Evolutionary conservation across 2,888 invertebrate genomes (phyloP).

Genomic region (Lepetodrilus schrolli): DNA sequence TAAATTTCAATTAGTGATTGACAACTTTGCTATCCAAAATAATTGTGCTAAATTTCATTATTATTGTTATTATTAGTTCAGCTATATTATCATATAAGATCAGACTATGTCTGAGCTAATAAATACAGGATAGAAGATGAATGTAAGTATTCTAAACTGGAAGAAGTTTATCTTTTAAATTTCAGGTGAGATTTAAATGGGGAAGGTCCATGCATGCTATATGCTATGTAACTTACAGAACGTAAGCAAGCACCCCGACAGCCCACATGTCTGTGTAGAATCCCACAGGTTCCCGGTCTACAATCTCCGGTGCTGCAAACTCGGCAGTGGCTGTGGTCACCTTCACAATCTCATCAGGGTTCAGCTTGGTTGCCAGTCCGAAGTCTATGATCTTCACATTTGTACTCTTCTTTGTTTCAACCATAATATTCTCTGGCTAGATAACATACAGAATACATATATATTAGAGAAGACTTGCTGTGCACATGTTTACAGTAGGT

Average conservation of each 20-base stretch:
- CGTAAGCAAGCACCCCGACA: slow-evolving; percentile 97
- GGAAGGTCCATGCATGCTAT: not conserved
- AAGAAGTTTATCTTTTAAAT: not conserved
- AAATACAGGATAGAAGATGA: not conserved
- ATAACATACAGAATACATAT: too few relatives aligned
- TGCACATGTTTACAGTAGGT: too few relatives aligned
- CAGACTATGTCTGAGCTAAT: not conserved
- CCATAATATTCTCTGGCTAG: slow-evolving; percentile 99
- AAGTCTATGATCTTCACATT: slow-evolving; percentile 99
- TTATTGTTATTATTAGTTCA: too few relatives aligned
- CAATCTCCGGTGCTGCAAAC: slow-evolving; percentile 99
- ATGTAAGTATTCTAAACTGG: not conserved
- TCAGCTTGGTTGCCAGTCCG: slow-evolving; percentile 97
- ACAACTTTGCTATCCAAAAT: too few relatives aligned
- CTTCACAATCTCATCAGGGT: slow-evolving; percentile 98
- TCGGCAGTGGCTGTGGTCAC: slow-evolving; percentile 99
- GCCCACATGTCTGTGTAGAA: slow-evolving; percentile 99
- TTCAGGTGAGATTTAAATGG: not conserved
- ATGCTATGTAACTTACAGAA: slow-evolving; percentile 84
- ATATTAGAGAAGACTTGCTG: too few relatives aligned
- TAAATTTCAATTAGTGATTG: too few relatives aligned
- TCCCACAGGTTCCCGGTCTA: slow-evolving; percentile 97
- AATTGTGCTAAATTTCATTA: too few relatives aligned
- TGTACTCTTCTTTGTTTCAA: slow-evolving; percentile 94
- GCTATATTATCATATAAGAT: too few relatives aligned